Evolutionary conservation across 1,140 invertebrate genomes (phyloP).

Genomic region (Gyrodactylus bullatarudis): DNA sequence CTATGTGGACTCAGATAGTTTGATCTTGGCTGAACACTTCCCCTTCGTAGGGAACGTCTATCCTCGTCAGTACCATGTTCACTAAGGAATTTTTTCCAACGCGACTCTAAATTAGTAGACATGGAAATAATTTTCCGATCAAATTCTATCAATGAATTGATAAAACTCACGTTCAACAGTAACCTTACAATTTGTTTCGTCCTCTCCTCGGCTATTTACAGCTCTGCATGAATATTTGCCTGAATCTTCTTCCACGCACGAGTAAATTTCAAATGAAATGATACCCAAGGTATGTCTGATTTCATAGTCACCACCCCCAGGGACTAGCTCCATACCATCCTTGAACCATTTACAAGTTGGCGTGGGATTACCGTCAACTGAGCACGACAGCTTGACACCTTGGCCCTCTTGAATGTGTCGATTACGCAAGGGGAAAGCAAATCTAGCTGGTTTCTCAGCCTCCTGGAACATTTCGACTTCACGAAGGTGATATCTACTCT

Average conservation of each 20-base stretch:
- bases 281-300: conserved; percentile 37
- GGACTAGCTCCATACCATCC: conserved; percentile 51
- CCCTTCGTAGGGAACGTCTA: neutral
- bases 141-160: neutral
- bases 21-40: neutral
- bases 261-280: conserved; percentile 58
- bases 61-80: neutral
- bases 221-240: conserved; percentile 76
- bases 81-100: neutral
- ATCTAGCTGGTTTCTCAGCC: conserved; percentile 32
- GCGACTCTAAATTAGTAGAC: neutral
- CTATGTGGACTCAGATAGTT: neutral
- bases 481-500: neutral
- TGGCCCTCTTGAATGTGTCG: conserved; percentile 53
- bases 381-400: conserved; percentile 66
- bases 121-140: neutral
- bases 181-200: conserved; percentile 69
- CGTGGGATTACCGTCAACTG: conserved; percentile 57
- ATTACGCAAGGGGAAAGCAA: conserved; percentile 78
- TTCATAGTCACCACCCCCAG: conserved; percentile 29
- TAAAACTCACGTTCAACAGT: conserved; percentile 51
- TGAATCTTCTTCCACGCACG: conserved; percentile 62
- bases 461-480: conserved; percentile 12
- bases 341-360: conserved; percentile 63
- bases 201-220: conserved; percentile 52